phyloP scores from a whole-genome alignment of 2,888 invertebrate species.

The Drosophila falleni region DNA sequence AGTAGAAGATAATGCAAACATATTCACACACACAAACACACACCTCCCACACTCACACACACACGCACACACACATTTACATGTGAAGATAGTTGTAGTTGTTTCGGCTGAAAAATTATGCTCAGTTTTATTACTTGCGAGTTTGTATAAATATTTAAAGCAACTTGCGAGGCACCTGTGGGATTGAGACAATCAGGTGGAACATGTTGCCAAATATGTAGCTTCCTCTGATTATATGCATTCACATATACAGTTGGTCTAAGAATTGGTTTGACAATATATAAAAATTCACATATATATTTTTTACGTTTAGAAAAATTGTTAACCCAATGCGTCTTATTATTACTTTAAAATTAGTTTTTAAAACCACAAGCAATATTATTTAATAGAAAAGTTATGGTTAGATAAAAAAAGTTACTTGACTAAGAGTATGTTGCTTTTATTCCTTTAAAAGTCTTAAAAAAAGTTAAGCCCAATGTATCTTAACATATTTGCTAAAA shows the following conservation, averaged over 20 bases:
- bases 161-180: conserved; percentile 61
- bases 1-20: conserved; percentile 39
- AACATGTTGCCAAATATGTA: conserved; percentile 18
- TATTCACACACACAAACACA: not conserved
- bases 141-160: conserved; percentile 67
- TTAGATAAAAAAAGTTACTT: no score
- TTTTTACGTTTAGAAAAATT: not conserved
- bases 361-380: no score
- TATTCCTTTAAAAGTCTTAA: no score
- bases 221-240: not conserved
- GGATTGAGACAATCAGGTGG: conserved; percentile 40
- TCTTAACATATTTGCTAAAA: no score
- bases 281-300: not conserved
- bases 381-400: no score
- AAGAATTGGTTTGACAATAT: not conserved
- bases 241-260: not conserved
- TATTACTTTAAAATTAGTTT: no score
- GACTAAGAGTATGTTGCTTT: no score
- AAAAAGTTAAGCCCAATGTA: no score
- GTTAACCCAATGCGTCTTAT: not conserved
- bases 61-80: not conserved
- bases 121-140: conserved; percentile 66
- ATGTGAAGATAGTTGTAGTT: conserved; percentile 30
- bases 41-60: not conserved
- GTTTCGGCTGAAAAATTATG: conserved; percentile 60